Conservation (phyloP, 2,888 invertebrate genomes). For the Gastracanthus pulcherrimus region DNA sequence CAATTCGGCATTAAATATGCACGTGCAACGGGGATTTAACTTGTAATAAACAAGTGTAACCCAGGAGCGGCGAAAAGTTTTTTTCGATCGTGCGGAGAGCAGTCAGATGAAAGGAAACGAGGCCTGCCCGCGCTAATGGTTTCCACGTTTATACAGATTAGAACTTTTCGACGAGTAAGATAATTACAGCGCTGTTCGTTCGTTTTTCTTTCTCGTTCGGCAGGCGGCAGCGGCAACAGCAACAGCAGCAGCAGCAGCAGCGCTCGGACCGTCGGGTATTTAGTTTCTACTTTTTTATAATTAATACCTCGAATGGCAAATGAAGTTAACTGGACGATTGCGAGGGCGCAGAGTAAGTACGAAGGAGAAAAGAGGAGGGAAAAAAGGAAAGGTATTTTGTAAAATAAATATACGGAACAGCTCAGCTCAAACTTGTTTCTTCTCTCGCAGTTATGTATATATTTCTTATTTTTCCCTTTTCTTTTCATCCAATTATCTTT, state of each 20-base stretch:
- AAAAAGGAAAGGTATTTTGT: conserved; percentile 65
- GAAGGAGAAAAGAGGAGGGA: no score
- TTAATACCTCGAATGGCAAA: conserved; percentile 74
- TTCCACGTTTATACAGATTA: conserved; percentile 71
- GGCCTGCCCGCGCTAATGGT: conserved; percentile 63
- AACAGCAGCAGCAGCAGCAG: background rate
- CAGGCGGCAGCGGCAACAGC: background rate
- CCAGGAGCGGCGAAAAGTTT: conserved; percentile 16
- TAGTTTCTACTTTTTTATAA: conserved; percentile 75
- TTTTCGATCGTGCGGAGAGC: conserved; percentile 17
- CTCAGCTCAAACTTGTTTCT: conserved; percentile 51
- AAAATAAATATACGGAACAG: conserved; percentile 65
- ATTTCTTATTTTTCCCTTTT: conserved; percentile 30
- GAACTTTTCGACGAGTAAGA: conserved; percentile 73
- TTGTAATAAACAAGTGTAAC: conserved; percentile 48
- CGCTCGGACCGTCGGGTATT: conserved; percentile 68
- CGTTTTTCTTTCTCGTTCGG: conserved; percentile 61
- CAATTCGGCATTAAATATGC: no score
- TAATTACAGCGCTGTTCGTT: conserved; percentile 70
- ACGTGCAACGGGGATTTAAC: conserved; percentile 26
- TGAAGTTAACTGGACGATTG: conserved; percentile 67
- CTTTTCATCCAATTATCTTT: conserved; percentile 47
- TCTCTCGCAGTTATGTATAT: background rate
- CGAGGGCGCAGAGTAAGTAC: conserved; percentile 41
- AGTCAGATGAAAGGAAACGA: conserved; percentile 51